These are phyloP conservation scores for Corythornis cristatus DNA, from an alignment of 2,113 vertebrate species.

Conservation along the genomic window DNA sequence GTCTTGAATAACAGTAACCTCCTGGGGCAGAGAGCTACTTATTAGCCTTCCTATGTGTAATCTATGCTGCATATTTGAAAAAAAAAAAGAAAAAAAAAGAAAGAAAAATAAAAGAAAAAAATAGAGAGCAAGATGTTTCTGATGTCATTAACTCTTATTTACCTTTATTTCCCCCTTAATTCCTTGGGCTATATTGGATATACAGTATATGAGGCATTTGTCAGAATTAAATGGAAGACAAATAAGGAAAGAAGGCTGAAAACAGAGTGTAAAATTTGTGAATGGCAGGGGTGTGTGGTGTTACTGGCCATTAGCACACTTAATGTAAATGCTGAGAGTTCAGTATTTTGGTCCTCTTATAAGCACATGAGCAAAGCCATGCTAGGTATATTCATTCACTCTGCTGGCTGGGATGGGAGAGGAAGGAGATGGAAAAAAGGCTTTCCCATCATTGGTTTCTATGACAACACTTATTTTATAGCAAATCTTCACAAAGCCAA, in stretches of 20 bases:
- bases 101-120: too few relatives aligned
- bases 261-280: background rate
- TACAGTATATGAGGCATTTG: background rate
- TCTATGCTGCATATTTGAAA: background rate
- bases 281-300: accelerated
- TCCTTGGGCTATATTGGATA: background rate
- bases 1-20: background rate
- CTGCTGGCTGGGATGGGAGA: background rate
- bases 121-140: background rate
- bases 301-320: background rate
- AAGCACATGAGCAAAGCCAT: background rate
- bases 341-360: background rate
- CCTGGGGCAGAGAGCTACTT: background rate
- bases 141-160: background rate
- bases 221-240: background rate
- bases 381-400: background rate
- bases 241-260: background rate
- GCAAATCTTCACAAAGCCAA: background rate
- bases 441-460: background rate
- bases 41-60: background rate
- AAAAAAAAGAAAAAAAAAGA: background rate
- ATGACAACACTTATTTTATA: background rate
- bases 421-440: background rate
- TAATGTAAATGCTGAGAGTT: background rate
- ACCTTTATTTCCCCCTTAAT: background rate